phyloP scores from a whole-genome alignment of 2,888 invertebrate genomes.

The Reticulitermes lucifugus region DNA sequence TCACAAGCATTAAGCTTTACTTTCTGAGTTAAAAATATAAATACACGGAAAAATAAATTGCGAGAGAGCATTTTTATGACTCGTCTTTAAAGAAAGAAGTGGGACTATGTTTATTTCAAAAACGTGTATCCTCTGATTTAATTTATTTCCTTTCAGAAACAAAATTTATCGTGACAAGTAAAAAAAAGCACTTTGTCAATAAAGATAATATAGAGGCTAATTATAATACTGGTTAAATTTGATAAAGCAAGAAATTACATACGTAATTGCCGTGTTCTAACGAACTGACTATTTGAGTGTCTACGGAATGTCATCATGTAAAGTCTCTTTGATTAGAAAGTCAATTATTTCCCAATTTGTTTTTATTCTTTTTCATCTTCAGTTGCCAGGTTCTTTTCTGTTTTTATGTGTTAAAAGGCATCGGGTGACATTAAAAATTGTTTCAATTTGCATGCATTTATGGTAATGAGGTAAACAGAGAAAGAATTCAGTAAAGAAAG shows the following conservation, averaged over 20 bases:
- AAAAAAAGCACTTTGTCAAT: not conserved
- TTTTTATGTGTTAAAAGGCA: conserved; percentile 43
- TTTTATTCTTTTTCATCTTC: conserved; percentile 30
- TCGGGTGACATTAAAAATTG: conserved; percentile 44
- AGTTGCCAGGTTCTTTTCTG: conserved; percentile 6
- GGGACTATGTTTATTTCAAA: not conserved
- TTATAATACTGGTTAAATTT: not conserved
- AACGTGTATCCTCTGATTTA: not conserved
- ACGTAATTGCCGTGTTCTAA: conserved; percentile 14
- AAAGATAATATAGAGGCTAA: not conserved
- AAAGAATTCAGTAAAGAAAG: not conserved
- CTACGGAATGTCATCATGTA: conserved; percentile 3
- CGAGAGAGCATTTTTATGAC: not conserved
- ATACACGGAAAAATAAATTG: no score
- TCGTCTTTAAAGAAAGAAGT: not conserved
- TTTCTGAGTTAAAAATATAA: no score
- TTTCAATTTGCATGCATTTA: conserved; percentile 46
- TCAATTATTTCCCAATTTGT: conserved; percentile 46
- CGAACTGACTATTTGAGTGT: conserved; percentile 11
- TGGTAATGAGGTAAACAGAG: conserved; percentile 41
- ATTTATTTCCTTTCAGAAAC: conserved; percentile 3
- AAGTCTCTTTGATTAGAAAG: conserved; percentile 45
- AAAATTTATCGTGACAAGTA: not conserved
- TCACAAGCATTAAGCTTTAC: no score
- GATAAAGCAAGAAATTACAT: not conserved